Base-by-base conservation (phyloP, 23 tunicate species). In the Clavelina lepadiformis region DNA sequence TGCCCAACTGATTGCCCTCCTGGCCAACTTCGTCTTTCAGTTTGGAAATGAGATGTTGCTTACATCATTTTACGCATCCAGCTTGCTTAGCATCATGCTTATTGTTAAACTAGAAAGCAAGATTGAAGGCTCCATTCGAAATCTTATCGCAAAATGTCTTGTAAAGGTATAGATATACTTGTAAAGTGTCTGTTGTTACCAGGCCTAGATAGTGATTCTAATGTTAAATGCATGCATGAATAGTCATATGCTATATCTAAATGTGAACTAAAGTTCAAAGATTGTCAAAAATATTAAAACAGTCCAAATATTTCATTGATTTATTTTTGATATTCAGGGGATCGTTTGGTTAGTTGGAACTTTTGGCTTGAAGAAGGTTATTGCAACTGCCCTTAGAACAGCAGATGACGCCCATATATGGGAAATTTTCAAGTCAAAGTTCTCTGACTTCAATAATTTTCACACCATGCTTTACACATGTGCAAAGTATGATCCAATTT, bases 391-490 rank as follows among this genome's bases (percentile, higher is more conserved):
- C 11, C 58, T 89, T 28, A 57, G 69, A 1, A 81, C 67, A 3
- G 89, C 95, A 11, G 99, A 94, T 56, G 99, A 94, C 52, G 88
- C 91, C 31, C 99, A 94, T 68, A 94, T 94, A 29, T 86, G 94
- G 91, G 99, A 94, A 29, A 94, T 94, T 71, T 81, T 94, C 32
- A 69, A 74, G 28, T 89, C 99, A 2, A 94, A 94, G 38, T 94
- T 94, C 56, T 51, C 96, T 0, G 83, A 74, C n/a, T 94, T 86
- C 77, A 75, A 86, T 20, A 94, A 94, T 52, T 94, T 94, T 55
- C 99, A 94, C 61, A 94, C 99, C 0, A 89, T 86, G 99, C 55
- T 94, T 35, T 94, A 94, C 77, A 94, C 99, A 0, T 94, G 99
- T 82, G 99, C 99, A 7, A 94, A 94, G 94, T 82, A 68, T 51